Base-by-base conservation (phyloP, 2,888 invertebrate species). In the Leucoma salicis region DNA sequence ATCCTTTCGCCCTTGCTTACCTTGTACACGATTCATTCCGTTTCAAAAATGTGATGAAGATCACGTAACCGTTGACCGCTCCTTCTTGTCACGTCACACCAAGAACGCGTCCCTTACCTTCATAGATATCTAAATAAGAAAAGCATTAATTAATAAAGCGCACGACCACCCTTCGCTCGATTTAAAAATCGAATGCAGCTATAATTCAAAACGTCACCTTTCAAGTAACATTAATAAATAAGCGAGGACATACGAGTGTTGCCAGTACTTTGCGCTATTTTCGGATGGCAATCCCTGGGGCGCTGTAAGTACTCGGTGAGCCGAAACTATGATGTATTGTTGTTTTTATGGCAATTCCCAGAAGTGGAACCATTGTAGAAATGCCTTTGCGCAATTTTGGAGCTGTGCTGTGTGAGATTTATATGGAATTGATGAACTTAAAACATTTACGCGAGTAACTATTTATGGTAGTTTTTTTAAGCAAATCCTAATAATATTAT, bases 251-350 rank as follows among this genome's bases (percentile, higher is more conserved):
- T 52, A 37, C 32, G 11, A 37, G 27, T 42, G 42, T 16, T 24
- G 38, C 14, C 38, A 37, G 39, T 36, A 43, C 49, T 55, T 53
- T 50, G 46, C 52, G 61, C 47, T 70, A 70, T 70, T 70, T 68
- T 46, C 43, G 57, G 48, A 25, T 24, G 36, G 35, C 55, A 13
- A 7, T 29, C 73, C 63, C 67, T 32, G 8, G 70, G 53, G 72
- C 46, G 56, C 52, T 50, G 56, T 66, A 54, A 58, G 36, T 41
- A 49, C 58, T 31, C 49, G 49, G 42, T 48, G 55, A 49, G 48
- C 50, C 43, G 49, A 31, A 45, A 57, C 47, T 48, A 57, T 63
- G 63, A 56, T 53, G 50, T 56, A 62, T 58, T 61, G 48, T 53
- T 47, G 54, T 44, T 63, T 62, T 68, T 65, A 66, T 55, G 56